These are phyloP conservation scores for Oreochromis niloticus DNA, from an alignment of 2,113 vertebrate species.

Conservation along the genomic window DNA sequence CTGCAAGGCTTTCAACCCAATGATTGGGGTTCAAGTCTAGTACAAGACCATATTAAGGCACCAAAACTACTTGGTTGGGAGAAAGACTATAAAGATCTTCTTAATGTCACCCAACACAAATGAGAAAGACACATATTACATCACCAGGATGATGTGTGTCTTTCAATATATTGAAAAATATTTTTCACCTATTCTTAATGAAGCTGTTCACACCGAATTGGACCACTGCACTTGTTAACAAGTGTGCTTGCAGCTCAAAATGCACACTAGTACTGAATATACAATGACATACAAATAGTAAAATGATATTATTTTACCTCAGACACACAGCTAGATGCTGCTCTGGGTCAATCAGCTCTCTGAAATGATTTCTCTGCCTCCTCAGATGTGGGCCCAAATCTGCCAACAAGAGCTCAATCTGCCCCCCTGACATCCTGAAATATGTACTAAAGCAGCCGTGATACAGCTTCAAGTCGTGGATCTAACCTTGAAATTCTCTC, in stretches of 20 bases:
- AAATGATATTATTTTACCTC: not conserved
- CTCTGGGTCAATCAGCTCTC: not conserved
- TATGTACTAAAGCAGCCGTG: not conserved
- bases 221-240: not conserved
- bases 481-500: not conserved
- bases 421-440: not conserved
- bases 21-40: not conserved
- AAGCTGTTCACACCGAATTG: not conserved
- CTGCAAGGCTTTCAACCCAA: not conserved
- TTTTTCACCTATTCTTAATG: not conserved
- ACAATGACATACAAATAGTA: not conserved
- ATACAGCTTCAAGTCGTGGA: not conserved
- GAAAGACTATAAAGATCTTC: not conserved
- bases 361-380: not conserved
- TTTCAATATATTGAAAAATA: not conserved
- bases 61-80: not conserved
- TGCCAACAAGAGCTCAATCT: not conserved
- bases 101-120: not conserved
- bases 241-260: not conserved
- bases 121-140: not conserved
- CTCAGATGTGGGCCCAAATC: not conserved
- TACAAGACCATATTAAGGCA: not conserved
- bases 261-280: accelerated
- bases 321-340: not conserved
- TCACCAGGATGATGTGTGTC: not conserved